These are phyloP conservation scores for Drosophila sucinea DNA, from an alignment of 1,140 invertebrate genomes.

Conservation along the genomic window DNA sequence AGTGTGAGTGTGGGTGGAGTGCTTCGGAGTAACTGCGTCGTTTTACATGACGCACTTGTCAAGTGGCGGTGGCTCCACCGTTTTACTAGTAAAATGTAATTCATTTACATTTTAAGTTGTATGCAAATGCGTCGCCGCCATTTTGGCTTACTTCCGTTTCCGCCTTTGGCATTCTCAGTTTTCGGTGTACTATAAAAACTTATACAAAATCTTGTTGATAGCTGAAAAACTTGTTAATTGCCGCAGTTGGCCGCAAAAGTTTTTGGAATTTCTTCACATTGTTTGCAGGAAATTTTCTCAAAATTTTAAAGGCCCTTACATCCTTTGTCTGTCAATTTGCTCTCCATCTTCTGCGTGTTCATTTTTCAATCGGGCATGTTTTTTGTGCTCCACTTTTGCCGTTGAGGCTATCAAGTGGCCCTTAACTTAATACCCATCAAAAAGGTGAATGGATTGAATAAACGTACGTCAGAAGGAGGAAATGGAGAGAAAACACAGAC, in stretches of 20 bases:
- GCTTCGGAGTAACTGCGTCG: conserved; percentile 30
- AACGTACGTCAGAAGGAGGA: not conserved
- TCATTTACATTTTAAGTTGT: conserved; percentile 52
- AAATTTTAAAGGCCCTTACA: not conserved
- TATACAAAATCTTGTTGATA: conserved; percentile 1
- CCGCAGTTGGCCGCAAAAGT: not conserved
- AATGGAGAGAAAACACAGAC: not conserved
- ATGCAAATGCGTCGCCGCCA: conserved; percentile 44
- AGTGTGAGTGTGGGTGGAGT: not conserved
- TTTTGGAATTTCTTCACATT: not conserved
- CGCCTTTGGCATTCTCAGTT: not conserved
- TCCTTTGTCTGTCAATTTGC: not conserved
- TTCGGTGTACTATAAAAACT: conserved; percentile 24
- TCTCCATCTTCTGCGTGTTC: too few relatives aligned
- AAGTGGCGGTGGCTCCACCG: conserved; percentile 27
- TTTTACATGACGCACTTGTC: conserved; percentile 50
- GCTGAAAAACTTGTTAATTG: not conserved
- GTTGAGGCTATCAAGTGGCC: not conserved
- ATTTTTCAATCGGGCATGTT: not conserved
- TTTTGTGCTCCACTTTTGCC: not conserved
- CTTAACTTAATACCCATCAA: conserved; percentile 1
- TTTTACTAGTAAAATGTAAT: conserved; percentile 35
- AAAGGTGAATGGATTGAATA: not conserved
- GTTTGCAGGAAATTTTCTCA: not conserved
- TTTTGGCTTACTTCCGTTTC: conserved; percentile 39